Conservation (phyloP, 1,140 invertebrate species). For the Listronotus oregonensis region DNA sequence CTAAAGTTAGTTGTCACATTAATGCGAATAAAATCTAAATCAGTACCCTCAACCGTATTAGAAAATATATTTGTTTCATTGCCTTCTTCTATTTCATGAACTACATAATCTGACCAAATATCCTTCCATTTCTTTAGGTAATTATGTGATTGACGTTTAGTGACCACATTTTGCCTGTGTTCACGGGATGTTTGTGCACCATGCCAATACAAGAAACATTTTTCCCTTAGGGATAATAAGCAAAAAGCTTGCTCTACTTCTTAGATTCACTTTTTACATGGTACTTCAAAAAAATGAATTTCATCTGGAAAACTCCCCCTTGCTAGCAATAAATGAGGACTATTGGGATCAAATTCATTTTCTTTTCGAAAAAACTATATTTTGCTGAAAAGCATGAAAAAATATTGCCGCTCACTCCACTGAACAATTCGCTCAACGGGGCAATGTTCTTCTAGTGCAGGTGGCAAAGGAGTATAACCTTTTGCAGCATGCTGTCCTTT, state of each 20-base stretch:
- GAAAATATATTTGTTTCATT: conserved; percentile 29
- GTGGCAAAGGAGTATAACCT: conserved; percentile 39
- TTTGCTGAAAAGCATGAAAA: conserved; percentile 35
- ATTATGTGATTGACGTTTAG: background rate
- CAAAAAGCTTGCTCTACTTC: conserved; percentile 39
- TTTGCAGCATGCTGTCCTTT: conserved; percentile 36
- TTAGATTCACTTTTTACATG: conserved; percentile 28
- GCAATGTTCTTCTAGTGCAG: conserved; percentile 34
- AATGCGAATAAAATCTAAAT: conserved; percentile 21
- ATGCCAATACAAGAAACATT: conserved; percentile 34
- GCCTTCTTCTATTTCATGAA: conserved; percentile 24
- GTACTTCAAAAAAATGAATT: conserved; percentile 43
- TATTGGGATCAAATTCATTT: conserved; percentile 24
- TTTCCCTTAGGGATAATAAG: conserved; percentile 25
- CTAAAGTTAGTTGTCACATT: conserved; percentile 23
- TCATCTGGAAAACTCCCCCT: conserved; percentile 39
- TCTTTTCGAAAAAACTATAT: conserved; percentile 31
- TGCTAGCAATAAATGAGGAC: conserved; percentile 35
- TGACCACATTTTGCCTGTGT: conserved; percentile 17
- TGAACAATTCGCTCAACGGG: conserved; percentile 41
- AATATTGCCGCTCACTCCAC: conserved; percentile 43
- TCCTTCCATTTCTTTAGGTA: conserved; percentile 8
- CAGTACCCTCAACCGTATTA: conserved; percentile 12
- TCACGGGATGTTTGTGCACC: conserved; percentile 16
- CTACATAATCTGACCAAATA: conserved; percentile 21